These are phyloP conservation scores for Poecilia wingei DNA, from an alignment of 2,797 vertebrate genomes.

Conservation along the genomic window DNA sequence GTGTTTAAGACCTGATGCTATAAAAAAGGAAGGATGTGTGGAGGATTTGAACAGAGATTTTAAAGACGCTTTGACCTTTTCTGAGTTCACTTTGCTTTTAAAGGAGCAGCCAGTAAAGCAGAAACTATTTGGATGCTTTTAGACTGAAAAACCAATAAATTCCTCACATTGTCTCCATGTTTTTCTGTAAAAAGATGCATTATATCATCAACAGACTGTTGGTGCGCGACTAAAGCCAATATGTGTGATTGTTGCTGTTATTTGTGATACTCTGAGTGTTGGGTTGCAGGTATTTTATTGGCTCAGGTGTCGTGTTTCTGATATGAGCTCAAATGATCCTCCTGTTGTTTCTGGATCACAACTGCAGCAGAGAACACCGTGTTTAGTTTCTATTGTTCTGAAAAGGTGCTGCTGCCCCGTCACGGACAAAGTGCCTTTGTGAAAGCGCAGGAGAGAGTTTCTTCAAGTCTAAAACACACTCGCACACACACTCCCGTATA, in stretches of 20 bases:
- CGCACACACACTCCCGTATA: constrained; percentile 2
- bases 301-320: constrained; percentile 11
- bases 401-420: constrained; percentile 50
- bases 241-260: background rate
- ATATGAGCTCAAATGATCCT: constrained; percentile 1
- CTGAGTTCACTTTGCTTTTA: background rate
- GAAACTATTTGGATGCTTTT: background rate
- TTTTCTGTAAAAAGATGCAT: background rate
- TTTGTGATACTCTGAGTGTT: background rate
- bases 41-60: background rate
- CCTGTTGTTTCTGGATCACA: constrained; percentile 30
- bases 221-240: background rate
- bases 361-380: constrained; percentile 30
- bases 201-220: background rate
- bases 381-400: constrained; percentile 67
- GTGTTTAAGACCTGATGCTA: background rate
- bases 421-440: constrained; percentile 72
- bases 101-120: background rate
- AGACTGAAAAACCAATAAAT: background rate
- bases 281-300: constrained; percentile 13
- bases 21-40: background rate
- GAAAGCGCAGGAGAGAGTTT: constrained; percentile 53
- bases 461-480: constrained; percentile 29
- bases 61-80: background rate
- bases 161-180: background rate